Conservation (phyloP, 2,888 invertebrate genomes). For the Flabesymbios commensalis region DNA sequence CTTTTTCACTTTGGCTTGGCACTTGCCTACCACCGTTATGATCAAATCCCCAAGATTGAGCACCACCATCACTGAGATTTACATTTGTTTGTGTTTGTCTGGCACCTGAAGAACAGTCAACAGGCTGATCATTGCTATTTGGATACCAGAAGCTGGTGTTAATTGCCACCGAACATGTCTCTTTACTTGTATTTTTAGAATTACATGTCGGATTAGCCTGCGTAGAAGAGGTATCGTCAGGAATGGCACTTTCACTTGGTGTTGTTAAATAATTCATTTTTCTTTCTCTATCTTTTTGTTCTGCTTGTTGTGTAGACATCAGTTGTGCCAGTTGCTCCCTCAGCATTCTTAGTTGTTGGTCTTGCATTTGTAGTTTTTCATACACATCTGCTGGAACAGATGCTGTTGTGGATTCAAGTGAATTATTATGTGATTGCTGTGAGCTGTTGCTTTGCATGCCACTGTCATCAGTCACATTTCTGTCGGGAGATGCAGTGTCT, state of each 20-base stretch:
- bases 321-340: constrained; percentile 53
- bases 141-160: constrained; percentile 40
- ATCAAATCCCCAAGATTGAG: no score
- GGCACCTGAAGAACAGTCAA: not conserved
- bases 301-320: constrained; percentile 36
- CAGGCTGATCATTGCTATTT: not conserved
- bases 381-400: constrained; percentile 45
- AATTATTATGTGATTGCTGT: not conserved
- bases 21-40: not conserved
- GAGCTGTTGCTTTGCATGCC: constrained; percentile 16
- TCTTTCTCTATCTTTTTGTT: not conserved
- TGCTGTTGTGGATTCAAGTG: not conserved
- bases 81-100: no score
- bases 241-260: not conserved
- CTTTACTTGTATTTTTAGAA: not conserved
- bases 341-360: constrained; percentile 49
- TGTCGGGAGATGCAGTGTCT: no score
- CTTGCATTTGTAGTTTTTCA: constrained; percentile 49
- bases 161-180: constrained; percentile 38
- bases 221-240: not conserved
- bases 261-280: not conserved
- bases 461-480: no score
- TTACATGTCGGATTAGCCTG: not conserved
- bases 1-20: not conserved
- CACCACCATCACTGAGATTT: no score